Evolutionary conservation across 2,797 vertebrate genomes (phyloP).

Genomic region (Dermochelys coriacea): DNA sequence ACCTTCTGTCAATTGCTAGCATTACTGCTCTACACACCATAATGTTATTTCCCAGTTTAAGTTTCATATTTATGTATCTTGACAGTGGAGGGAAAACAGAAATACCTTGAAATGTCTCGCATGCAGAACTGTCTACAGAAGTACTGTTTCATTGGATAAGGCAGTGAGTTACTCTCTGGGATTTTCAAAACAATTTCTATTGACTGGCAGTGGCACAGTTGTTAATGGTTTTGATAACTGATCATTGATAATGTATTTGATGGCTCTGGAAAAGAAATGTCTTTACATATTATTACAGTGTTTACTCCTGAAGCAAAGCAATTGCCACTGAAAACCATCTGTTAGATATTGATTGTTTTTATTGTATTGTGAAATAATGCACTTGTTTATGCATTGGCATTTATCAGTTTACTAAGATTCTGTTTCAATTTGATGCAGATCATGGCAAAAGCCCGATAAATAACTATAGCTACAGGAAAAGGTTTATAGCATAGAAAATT

Average conservation of each 20-base stretch:
- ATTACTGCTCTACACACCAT: background rate
- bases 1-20: background rate
- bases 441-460: background rate
- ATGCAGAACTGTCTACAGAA: background rate
- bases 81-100: constrained; percentile 37
- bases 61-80: constrained; percentile 46
- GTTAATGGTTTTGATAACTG: constrained; percentile 43
- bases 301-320: constrained; percentile 25
- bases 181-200: constrained; percentile 34
- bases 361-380: background rate
- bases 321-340: background rate
- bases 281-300: constrained; percentile 2
- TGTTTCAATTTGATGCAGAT: background rate
- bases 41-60: background rate
- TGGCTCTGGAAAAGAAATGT: background rate
- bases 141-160: background rate
- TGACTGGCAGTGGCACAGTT: background rate
- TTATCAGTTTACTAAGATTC: background rate
- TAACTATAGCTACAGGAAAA: background rate
- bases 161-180: background rate
- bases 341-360: constrained; percentile 1
- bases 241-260: constrained; percentile 29
- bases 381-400: background rate
- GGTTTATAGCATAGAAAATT: background rate
- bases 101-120: constrained; percentile 22